Percentiles rank a stretch among this genome's conserved stretches.
These are phyloP conservation scores for Sycophila sp. DNA, from an alignment of 1,140 invertebrate species.

Conservation along the genomic window DNA sequence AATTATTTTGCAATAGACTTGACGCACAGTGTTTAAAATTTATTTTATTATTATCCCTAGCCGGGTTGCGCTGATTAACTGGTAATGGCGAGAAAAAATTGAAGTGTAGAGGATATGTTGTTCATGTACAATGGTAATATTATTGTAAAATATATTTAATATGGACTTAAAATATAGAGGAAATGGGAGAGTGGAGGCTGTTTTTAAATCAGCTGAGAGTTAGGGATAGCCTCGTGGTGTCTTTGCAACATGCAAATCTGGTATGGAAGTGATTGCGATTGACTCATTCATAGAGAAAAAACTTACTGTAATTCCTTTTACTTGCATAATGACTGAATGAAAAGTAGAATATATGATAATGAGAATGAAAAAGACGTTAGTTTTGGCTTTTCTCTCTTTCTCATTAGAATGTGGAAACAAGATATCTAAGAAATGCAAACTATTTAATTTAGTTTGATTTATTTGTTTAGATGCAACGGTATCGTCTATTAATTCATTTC, in stretches of 20 bases:
- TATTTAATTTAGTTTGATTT: neutral
- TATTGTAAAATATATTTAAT: constrained; percentile 67
- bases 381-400: constrained; percentile 41
- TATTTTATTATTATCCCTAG: constrained; percentile 23
- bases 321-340: constrained; percentile 56
- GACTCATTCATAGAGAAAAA: constrained; percentile 55
- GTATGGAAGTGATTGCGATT: constrained; percentile 52
- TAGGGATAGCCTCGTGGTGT: constrained; percentile 22
- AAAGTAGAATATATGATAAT: constrained; percentile 54
- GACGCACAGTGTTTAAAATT: constrained; percentile 24
- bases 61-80: constrained; percentile 48
- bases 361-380: constrained; percentile 14
- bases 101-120: constrained; percentile 60
- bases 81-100: constrained; percentile 48
- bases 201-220: constrained; percentile 54
- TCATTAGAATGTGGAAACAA: constrained; percentile 47
- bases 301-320: constrained; percentile 55
- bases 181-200: constrained; percentile 47
- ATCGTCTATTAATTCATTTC: constrained; percentile 18
- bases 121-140: constrained; percentile 66
- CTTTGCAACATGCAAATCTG: constrained; percentile 47
- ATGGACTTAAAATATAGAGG: constrained; percentile 54
- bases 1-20: constrained; percentile 29
- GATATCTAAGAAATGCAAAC: constrained; percentile 47
- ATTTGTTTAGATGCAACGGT: neutral